phyloP scores from a whole-genome alignment of 2,888 invertebrate species.

The Esperia sulphurella region DNA sequence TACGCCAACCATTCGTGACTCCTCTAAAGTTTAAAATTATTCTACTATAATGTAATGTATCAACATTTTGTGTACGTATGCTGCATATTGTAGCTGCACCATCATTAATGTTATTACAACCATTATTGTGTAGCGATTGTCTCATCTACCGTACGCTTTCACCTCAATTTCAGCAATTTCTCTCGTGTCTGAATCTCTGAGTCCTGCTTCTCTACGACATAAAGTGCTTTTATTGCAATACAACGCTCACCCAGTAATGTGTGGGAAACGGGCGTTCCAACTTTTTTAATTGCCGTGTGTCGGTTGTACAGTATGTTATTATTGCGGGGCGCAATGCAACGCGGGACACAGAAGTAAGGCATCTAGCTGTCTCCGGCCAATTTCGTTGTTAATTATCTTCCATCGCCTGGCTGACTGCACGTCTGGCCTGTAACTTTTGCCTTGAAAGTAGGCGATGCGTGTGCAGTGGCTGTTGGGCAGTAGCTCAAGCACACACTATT shows the following conservation, averaged over 20 bases:
- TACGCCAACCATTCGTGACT: constrained; percentile 38
- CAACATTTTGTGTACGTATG: constrained; percentile 9
- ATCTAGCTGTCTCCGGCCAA: constrained; percentile 72
- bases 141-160: constrained; percentile 48
- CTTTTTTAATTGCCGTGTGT: constrained; percentile 63
- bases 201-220: constrained; percentile 34
- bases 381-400: constrained; percentile 70
- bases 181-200: constrained; percentile 34
- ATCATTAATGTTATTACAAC: constrained; percentile 47
- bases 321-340: constrained; percentile 63
- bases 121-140: constrained; percentile 46
- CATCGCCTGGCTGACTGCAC: constrained; percentile 52
- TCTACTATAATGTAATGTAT: constrained; percentile 21
- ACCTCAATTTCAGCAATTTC: constrained; percentile 53
- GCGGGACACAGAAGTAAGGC: constrained; percentile 66
- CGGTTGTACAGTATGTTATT: constrained; percentile 55
- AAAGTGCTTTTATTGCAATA: constrained; percentile 35
- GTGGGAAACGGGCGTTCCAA: constrained; percentile 64
- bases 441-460: constrained; percentile 54
- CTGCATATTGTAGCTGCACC: constrained; percentile 30
- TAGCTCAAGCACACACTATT: constrained; percentile 25
- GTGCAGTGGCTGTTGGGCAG: constrained; percentile 8
- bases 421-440: constrained; percentile 55
- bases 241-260: constrained; percentile 54
- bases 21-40: constrained; percentile 22